Evolutionary conservation across 2,113 vertebrate species (phyloP).

Genomic region (Mystacornis crossleyi): DNA sequence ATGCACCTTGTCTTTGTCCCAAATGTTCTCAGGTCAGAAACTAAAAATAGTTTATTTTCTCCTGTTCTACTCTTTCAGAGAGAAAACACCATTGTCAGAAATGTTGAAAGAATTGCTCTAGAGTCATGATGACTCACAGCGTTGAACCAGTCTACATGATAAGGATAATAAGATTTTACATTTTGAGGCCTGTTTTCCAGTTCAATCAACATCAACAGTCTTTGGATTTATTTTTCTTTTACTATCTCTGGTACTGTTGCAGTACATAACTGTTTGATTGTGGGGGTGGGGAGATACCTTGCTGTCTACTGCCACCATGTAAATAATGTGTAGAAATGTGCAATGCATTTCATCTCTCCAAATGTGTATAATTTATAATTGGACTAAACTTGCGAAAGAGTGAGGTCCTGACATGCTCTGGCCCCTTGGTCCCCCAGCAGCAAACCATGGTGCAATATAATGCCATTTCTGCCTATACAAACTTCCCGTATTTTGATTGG

Average conservation of each 20-base stretch:
- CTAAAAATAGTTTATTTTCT: constrained; percentile 22
- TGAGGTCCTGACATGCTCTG: not conserved
- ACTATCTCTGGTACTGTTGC: not conserved
- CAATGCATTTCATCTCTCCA: not conserved
- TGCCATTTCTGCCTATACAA: not conserved
- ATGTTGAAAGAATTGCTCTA: constrained; percentile 7
- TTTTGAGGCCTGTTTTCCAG: not conserved
- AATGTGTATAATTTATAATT: not conserved
- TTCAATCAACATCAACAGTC: not conserved
- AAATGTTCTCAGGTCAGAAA: not conserved
- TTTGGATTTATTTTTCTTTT: not conserved
- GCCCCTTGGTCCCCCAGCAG: not conserved
- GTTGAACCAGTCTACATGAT: not conserved
- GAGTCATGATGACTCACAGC: constrained; percentile 20
- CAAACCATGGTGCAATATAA: not conserved
- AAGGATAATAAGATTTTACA: not conserved
- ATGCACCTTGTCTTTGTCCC: not conserved
- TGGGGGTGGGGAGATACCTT: not conserved
- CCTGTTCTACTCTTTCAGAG: not conserved
- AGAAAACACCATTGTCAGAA: constrained; percentile 2
- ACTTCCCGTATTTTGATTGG: not conserved
- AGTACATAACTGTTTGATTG: not conserved
- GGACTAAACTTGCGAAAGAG: not conserved
- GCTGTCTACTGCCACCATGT: not conserved
- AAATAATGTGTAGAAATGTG: not conserved